Conservation (phyloP, 2,888 invertebrate genomes). For the Achlya flavicornis region DNA sequence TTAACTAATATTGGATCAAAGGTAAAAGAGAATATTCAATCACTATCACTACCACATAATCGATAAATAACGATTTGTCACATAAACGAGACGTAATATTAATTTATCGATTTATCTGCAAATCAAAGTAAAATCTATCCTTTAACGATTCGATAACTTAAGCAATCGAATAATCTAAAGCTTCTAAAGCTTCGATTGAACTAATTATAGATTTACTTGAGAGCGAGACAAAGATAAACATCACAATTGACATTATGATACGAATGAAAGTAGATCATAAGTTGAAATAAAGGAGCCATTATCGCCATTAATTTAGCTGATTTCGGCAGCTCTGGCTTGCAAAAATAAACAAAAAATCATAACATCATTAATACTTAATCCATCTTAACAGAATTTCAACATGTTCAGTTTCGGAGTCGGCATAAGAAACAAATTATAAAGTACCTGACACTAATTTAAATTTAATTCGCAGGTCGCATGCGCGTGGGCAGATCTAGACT, state of each 20-base stretch:
- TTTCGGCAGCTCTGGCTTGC: neutral
- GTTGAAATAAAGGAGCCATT: too few relatives aligned
- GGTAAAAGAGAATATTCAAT: too few relatives aligned
- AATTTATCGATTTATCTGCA: conserved; percentile 10
- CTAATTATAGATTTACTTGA: neutral
- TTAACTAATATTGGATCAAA: too few relatives aligned
- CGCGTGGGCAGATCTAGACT: conserved; percentile 7
- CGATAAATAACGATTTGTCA: conserved; percentile 11
- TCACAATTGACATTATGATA: neutral
- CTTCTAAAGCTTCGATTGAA: neutral
- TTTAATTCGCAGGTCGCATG: conserved; percentile 4
- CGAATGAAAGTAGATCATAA: too few relatives aligned
- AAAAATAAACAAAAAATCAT: too few relatives aligned
- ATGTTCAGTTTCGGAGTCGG: neutral
- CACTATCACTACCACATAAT: neutral
- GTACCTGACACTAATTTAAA: neutral
- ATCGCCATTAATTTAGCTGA: too few relatives aligned
- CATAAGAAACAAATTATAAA: neutral
- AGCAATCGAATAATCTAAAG: conserved; percentile 6
- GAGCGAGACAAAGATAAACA: neutral
- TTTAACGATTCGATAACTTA: neutral
- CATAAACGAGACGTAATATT: conserved; percentile 4
- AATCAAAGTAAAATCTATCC: neutral
- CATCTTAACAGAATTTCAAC: neutral
- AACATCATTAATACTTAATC: too few relatives aligned